Evolutionary conservation across 2,113 vertebrate genomes (phyloP).

Genomic region (Melanerpes aurifrons): DNA sequence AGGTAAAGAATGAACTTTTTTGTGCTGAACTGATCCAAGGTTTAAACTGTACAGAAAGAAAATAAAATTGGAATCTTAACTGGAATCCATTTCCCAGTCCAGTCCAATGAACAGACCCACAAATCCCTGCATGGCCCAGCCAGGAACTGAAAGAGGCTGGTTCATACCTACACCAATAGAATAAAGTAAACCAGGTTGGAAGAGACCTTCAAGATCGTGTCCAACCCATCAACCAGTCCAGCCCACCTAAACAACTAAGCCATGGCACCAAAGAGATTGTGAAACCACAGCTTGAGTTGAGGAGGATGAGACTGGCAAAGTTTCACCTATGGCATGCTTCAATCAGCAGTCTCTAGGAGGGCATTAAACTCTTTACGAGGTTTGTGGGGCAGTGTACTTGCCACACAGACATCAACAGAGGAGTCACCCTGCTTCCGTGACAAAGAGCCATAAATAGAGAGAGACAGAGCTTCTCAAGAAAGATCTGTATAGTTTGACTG

Average conservation of each 20-base stretch:
- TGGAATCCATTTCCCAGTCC: neutral
- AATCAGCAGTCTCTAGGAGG: neutral
- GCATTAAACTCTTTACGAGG: neutral
- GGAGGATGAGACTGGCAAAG: neutral
- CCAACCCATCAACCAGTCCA: too few relatives aligned
- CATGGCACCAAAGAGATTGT: neutral
- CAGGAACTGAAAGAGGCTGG: neutral
- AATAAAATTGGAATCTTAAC: neutral
- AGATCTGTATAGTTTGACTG: neutral
- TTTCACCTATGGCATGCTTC: neutral
- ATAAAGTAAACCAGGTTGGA: too few relatives aligned
- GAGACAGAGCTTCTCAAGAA: neutral
- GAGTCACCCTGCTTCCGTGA: neutral
- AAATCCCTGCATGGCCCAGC: neutral
- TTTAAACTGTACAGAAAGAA: neutral
- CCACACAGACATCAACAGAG: neutral
- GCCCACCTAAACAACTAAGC: too few relatives aligned
- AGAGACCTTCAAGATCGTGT: too few relatives aligned
- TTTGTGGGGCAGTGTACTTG: neutral
- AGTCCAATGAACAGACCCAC: neutral
- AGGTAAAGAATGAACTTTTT: neutral
- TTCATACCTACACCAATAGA: accelerated
- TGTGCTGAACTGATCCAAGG: neutral
- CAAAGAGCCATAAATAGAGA: neutral
- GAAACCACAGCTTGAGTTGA: neutral